Evolutionary conservation across 2,888 invertebrate genomes (phyloP).

Genomic region (Cactoblastis cactorum): DNA sequence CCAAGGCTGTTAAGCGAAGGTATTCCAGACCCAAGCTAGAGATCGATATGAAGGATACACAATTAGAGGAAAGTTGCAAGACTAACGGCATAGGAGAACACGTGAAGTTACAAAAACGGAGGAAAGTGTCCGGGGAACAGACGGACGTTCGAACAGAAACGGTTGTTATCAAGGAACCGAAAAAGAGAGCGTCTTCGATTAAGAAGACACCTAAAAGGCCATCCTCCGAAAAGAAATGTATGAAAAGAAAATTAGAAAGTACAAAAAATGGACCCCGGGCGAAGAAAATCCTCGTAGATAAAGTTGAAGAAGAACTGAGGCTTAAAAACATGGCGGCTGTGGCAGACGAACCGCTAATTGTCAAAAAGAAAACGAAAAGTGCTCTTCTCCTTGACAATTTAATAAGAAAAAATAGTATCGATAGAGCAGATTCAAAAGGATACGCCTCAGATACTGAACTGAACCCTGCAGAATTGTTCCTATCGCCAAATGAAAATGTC

Average conservation of each 20-base stretch:
- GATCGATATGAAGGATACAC: constrained; percentile 71
- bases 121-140: constrained; percentile 72
- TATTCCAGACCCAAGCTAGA: constrained; percentile 70
- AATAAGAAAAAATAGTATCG: constrained; percentile 79
- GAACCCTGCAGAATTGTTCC: constrained; percentile 69
- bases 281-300: constrained; percentile 41
- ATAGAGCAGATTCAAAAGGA: constrained; percentile 62
- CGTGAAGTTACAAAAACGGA: constrained; percentile 73
- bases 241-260: constrained; percentile 65
- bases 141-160: constrained; percentile 49
- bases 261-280: constrained; percentile 37
- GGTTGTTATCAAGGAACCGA: constrained; percentile 51
- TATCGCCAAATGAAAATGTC: constrained; percentile 57
- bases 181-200: constrained; percentile 47
- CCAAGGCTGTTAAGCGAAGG: constrained; percentile 63
- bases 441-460: constrained; percentile 58
- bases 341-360: constrained; percentile 36
- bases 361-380: constrained; percentile 69
- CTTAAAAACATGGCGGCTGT: constrained; percentile 41
- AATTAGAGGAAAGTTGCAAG: constrained; percentile 65
- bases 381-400: constrained; percentile 76
- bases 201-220: constrained; percentile 51
- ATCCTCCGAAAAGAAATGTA: constrained; percentile 57
- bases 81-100: constrained; percentile 76
- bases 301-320: constrained; percentile 40